These are phyloP conservation scores for Drosophila santomea DNA, from an alignment of 1,140 invertebrate species.

Conservation along the genomic window DNA sequence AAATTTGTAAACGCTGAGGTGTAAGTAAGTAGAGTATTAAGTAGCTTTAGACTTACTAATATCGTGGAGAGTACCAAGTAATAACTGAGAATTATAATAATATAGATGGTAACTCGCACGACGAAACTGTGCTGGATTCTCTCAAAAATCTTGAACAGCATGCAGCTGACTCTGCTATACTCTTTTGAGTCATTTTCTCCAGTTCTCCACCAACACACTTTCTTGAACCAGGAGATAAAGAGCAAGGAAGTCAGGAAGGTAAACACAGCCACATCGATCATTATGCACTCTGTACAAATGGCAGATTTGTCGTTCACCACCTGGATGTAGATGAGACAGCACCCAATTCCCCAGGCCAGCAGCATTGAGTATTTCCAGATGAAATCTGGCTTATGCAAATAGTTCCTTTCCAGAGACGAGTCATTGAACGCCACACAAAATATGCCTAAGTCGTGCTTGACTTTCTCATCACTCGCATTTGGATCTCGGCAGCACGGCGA, in stretches of 20 bases:
- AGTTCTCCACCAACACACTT: constrained; percentile 84
- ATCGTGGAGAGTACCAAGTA: constrained; percentile 88
- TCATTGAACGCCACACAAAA: constrained; percentile 60
- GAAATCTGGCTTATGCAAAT: constrained; percentile 66
- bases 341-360: constrained; percentile 40
- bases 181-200: constrained; percentile 86
- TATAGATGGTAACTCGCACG: constrained; percentile 30
- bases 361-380: constrained; percentile 69
- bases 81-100: constrained; percentile 85
- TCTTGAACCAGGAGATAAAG: constrained; percentile 81
- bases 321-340: constrained; percentile 26
- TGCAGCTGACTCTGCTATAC: constrained; percentile 87
- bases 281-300: background rate
- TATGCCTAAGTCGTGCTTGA: constrained; percentile 13
- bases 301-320: background rate
- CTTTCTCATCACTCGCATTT: background rate
- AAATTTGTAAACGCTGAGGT: too few relatives aligned
- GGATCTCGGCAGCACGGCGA: background rate
- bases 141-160: constrained; percentile 76
- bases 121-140: constrained; percentile 31
- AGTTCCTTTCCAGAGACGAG: constrained; percentile 55
- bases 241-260: constrained; percentile 64
- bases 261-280: background rate
- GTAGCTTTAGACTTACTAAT: constrained; percentile 83
- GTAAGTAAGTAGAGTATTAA: too few relatives aligned